Conservation (phyloP, 2,888 invertebrate genomes). For the Pilophorus perplexus region DNA sequence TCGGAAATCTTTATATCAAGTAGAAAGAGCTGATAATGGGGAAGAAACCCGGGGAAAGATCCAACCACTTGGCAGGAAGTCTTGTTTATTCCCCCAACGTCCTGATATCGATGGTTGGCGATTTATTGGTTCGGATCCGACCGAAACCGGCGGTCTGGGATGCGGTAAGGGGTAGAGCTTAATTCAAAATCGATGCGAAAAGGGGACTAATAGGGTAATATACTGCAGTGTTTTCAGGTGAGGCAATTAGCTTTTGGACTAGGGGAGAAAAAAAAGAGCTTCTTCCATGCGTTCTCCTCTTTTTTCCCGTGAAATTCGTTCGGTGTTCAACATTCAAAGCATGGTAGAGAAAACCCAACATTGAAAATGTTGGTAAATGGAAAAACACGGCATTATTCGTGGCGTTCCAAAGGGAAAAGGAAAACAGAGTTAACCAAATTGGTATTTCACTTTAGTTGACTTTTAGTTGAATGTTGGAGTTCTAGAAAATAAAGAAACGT, state of each 20-base stretch:
- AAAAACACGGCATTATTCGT: too few species aligned
- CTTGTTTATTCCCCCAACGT: slow-evolving; percentile 39
- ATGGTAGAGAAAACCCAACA: too few species aligned
- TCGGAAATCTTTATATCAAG: slow-evolving; percentile 42
- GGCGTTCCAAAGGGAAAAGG: too few species aligned
- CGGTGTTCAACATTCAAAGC: too few species aligned
- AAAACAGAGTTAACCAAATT: too few species aligned
- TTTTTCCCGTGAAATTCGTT: too few species aligned
- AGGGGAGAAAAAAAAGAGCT: too few species aligned
- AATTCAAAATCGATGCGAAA: slow-evolving; percentile 41
- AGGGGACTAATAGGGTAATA: slow-evolving; percentile 41
- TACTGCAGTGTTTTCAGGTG: slow-evolving; percentile 42
- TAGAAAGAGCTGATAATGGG: slow-evolving; percentile 39
- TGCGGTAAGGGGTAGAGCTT: slow-evolving; percentile 15
- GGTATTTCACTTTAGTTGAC: too few species aligned
- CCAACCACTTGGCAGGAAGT: slow-evolving; percentile 40
- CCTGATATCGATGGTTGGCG: slow-evolving; percentile 39
- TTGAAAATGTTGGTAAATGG: too few species aligned
- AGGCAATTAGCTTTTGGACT: slow-evolving; percentile 37
- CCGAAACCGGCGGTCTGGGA: slow-evolving; percentile 14
- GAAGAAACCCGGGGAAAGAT: slow-evolving; percentile 32
- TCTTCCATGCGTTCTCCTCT: too few species aligned
- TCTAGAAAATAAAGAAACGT: too few species aligned
- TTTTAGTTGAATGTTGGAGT: too few species aligned
- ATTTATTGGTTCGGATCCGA: slow-evolving; percentile 33